A percentile compares a stretch with the other conserved stretches of the same genome.
Evolutionary conservation across 2,888 invertebrate genomes (phyloP).

Genomic region (Heliconius erato): DNA sequence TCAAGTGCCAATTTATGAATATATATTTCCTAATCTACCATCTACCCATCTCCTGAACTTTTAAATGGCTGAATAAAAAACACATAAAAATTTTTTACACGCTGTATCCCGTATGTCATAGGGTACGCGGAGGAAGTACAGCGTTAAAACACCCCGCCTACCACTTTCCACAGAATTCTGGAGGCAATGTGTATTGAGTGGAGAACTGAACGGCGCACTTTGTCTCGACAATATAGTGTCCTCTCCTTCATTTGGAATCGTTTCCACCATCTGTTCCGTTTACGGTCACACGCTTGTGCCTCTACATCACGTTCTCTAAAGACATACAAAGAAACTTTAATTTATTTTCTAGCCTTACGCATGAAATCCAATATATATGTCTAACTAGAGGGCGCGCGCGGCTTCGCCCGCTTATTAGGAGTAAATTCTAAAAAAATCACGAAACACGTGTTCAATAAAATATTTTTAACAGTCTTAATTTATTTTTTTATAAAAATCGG

Average conservation of each 20-base stretch:
- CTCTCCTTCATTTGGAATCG: neutral
- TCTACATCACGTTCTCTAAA: neutral
- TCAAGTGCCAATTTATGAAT: neutral
- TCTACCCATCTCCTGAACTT: neutral
- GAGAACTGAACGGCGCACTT: neutral
- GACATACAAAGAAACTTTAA: no score
- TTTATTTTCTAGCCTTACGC: no score
- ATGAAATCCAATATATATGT: no score
- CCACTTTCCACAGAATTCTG: neutral
- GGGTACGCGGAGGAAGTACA: neutral
- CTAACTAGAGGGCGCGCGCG: no score
- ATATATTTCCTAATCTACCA: neutral
- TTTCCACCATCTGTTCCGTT: neutral
- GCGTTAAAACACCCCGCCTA: neutral
- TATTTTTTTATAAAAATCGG: no score
- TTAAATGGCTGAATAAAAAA: neutral
- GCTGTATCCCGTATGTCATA: neutral
- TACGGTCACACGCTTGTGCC: neutral
- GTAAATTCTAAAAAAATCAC: no score
- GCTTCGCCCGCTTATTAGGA: no score
- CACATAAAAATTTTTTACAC: neutral
- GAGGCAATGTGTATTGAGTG: neutral
- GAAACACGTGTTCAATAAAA: no score
- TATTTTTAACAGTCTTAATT: no score
- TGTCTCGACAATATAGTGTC: no score